phyloP scores from a whole-genome alignment of 2,888 invertebrate genomes.

The Machimus atricapillus region DNA sequence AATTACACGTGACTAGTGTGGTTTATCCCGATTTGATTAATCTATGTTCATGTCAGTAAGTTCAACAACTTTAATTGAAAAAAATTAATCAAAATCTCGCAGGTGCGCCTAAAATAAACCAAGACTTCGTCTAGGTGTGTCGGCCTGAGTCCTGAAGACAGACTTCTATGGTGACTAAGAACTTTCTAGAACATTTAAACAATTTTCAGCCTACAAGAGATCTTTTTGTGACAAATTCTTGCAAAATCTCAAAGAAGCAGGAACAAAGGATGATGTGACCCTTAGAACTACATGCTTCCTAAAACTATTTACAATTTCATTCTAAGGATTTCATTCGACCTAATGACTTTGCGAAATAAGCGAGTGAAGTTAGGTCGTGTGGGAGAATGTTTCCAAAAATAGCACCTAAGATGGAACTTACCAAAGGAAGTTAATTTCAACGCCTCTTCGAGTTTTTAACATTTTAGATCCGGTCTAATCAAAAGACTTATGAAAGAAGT shows the following conservation, averaged over 20 bases:
- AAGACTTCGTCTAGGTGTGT: neutral
- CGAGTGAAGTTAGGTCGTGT: neutral
- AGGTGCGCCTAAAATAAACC: neutral
- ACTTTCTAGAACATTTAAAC: neutral
- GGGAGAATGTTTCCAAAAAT: neutral
- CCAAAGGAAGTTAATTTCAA: neutral
- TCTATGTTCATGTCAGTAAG: slow-evolving; percentile 38
- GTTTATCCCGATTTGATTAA: slow-evolving; percentile 42
- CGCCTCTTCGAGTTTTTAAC: neutral
- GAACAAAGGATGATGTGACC: neutral
- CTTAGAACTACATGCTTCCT: neutral
- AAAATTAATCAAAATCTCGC: slow-evolving; percentile 23
- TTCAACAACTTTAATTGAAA: slow-evolving; percentile 42
- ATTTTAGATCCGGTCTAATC: neutral
- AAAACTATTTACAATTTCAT: neutral
- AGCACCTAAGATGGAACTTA: neutral
- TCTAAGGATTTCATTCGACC: neutral
- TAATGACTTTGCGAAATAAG: neutral
- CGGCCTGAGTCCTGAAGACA: neutral
- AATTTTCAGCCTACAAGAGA: neutral
- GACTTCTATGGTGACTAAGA: neutral
- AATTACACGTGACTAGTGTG: slow-evolving; percentile 41
- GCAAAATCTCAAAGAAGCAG: neutral
- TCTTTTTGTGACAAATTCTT: neutral
- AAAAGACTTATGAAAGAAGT: neutral